These are phyloP conservation scores for Heliconius sara DNA, from an alignment of 2,888 invertebrate genomes.

Conservation along the genomic window DNA sequence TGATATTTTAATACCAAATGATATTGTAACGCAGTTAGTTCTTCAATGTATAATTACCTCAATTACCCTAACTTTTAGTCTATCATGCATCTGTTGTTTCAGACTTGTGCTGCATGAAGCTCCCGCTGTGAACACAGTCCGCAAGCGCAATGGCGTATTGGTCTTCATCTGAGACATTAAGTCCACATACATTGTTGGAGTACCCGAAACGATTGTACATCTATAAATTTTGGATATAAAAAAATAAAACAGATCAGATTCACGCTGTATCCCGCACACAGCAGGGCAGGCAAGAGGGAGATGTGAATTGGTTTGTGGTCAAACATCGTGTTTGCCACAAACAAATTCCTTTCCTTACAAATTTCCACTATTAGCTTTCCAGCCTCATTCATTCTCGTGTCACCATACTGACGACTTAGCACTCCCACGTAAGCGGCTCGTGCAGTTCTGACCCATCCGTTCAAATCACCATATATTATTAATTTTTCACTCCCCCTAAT, in stretches of 20 bases:
- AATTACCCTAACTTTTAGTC: conserved; percentile 65
- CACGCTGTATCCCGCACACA: too few relatives aligned
- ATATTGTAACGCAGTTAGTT: not conserved
- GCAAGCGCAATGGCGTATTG: conserved; percentile 63
- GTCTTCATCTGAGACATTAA: conserved; percentile 80
- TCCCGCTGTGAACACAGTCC: conserved; percentile 88
- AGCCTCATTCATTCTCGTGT: too few relatives aligned
- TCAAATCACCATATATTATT: too few relatives aligned
- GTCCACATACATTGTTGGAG: conserved; percentile 95
- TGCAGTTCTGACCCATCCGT: too few relatives aligned
- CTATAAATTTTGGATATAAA: conserved; percentile 64
- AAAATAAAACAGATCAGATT: not conserved
- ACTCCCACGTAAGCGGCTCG: too few relatives aligned
- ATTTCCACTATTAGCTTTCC: too few relatives aligned
- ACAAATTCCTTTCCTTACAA: too few relatives aligned
- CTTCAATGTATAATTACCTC: not conserved
- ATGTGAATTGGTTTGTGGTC: too few relatives aligned
- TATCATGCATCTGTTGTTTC: conserved; percentile 79
- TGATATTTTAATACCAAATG: not conserved
- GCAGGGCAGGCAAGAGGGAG: too few relatives aligned
- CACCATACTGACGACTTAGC: too few relatives aligned
- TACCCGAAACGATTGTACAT: conserved; percentile 89
- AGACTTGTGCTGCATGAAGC: conserved; percentile 88
- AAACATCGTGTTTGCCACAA: too few relatives aligned
- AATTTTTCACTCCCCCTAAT: too few relatives aligned